Evolutionary conservation across 2,113 vertebrate genomes (phyloP).

Genomic region (Tenebrosternarchus preto): DNA sequence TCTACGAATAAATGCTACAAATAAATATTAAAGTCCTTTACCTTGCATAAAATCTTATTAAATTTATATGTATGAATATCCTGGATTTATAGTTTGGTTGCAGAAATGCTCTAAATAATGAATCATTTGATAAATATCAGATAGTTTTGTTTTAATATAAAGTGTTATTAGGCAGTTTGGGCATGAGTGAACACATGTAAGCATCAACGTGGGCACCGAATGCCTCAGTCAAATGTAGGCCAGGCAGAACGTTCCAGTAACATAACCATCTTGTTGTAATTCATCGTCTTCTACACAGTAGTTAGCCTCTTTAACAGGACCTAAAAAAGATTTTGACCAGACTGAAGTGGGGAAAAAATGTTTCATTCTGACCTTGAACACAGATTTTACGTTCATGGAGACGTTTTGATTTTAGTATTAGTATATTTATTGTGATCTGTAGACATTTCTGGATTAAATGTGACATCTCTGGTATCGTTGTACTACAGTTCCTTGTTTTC

Average conservation of each 20-base stretch:
- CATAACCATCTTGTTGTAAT: background rate
- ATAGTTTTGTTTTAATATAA: conserved; percentile 2
- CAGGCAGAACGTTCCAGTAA: background rate
- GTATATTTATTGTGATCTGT: conserved; percentile 12
- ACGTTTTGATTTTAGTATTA: background rate
- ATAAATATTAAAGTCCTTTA: conserved; percentile 24
- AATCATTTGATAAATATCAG: conserved; percentile 5
- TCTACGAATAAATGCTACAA: conserved; percentile 1
- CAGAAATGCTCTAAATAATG: background rate
- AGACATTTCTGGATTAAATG: background rate
- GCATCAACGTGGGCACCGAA: background rate
- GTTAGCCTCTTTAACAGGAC: background rate
- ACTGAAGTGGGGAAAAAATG: background rate
- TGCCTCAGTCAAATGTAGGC: background rate
- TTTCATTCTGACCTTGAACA: background rate
- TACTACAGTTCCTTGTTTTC: background rate
- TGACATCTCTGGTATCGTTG: background rate
- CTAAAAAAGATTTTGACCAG: background rate
- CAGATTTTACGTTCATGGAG: conserved; percentile 3
- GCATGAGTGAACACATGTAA: background rate
- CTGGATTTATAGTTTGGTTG: conserved; percentile 1
- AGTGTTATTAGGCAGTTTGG: background rate
- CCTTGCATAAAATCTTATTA: background rate
- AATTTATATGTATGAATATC: background rate
- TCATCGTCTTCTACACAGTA: background rate